Evolutionary conservation across 2,888 invertebrate species (phyloP).

Genomic region (Hypomecis punctinalis): DNA sequence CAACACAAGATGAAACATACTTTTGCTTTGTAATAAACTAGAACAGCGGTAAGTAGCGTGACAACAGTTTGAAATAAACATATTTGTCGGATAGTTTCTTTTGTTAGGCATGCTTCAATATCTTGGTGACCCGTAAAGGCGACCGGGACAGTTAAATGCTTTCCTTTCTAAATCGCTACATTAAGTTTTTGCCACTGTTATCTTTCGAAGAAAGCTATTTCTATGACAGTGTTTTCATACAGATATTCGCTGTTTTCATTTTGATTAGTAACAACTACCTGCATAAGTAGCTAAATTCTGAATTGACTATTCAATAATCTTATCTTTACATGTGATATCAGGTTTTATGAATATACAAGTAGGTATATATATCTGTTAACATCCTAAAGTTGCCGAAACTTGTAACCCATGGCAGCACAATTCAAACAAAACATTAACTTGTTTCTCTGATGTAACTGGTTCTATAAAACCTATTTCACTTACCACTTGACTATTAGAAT

Average conservation of each 20-base stretch:
- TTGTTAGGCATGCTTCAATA: slow-evolving; percentile 39
- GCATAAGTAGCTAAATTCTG: slow-evolving; percentile 15
- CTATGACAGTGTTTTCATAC: slow-evolving; percentile 12
- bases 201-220: slow-evolving; percentile 24
- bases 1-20: slow-evolving; percentile 80
- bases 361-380: slow-evolving; percentile 21
- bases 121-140: slow-evolving; percentile 50
- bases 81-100: slow-evolving; percentile 47
- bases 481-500: no score
- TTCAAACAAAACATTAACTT: slow-evolving; percentile 15
- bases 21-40: slow-evolving; percentile 70
- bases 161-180: slow-evolving; percentile 75
- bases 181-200: slow-evolving; percentile 46
- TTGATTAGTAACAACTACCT: neutral
- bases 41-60: slow-evolving; percentile 72
- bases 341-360: slow-evolving; percentile 42
- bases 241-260: slow-evolving; percentile 2
- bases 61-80: slow-evolving; percentile 50
- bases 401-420: slow-evolving; percentile 17
- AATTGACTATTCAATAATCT: slow-evolving; percentile 49
- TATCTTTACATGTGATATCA: slow-evolving; percentile 49
- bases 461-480: neutral
- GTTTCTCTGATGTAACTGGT: neutral
- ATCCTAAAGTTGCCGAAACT: slow-evolving; percentile 12
- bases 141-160: slow-evolving; percentile 48